Percentiles rank a stretch among this genome's conserved stretches.
phyloP scores from a whole-genome alignment of 2,797 vertebrate genomes.

The Acanthiza pusilla region DNA sequence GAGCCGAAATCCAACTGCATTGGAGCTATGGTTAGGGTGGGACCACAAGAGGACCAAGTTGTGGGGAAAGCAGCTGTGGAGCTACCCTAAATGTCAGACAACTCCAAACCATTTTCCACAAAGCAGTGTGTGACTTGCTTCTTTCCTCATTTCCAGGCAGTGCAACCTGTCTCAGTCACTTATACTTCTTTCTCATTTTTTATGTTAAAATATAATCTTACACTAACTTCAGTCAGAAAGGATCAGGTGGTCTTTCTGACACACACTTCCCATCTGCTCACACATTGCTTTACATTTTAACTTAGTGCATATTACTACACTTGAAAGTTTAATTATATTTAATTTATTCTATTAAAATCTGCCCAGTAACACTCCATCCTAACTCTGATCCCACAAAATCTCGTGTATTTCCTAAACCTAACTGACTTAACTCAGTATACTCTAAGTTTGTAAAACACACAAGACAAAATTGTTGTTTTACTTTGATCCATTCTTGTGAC shows the following conservation, averaged over 20 bases:
- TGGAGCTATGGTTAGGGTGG: neutral
- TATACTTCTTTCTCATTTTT: neutral
- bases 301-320: neutral
- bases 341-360: neutral
- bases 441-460: neutral
- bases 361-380: neutral
- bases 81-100: neutral
- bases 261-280: neutral
- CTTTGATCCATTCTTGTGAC: neutral
- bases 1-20: neutral
- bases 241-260: neutral
- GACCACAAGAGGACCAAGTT: neutral
- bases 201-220: neutral
- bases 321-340: neutral
- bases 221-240: neutral
- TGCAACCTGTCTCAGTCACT: neutral
- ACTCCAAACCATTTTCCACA: neutral
- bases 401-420: neutral
- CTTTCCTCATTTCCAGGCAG: neutral
- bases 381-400: neutral
- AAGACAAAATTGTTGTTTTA: neutral
- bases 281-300: neutral
- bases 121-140: neutral
- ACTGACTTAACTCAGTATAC: neutral
- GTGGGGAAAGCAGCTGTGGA: neutral